A percentile compares a stretch with the other conserved stretches of the same genome.
Evolutionary conservation across 2,113 vertebrate genomes (phyloP).

Genomic region (Dicaeum eximium): DNA sequence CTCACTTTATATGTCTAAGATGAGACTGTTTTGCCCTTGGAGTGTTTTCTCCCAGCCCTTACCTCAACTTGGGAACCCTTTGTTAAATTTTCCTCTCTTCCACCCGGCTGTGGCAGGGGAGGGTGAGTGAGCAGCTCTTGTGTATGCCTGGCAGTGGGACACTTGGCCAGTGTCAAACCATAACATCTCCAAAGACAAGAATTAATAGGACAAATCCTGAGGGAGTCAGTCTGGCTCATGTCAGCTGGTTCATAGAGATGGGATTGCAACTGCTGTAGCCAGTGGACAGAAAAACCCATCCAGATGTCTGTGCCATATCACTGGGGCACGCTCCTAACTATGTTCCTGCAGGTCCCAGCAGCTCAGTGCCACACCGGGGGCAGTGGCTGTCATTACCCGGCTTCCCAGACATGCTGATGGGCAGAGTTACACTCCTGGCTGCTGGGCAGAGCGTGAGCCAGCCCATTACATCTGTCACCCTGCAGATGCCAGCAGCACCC

Average conservation of each 20-base stretch:
- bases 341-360: neutral
- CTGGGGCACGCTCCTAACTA: neutral
- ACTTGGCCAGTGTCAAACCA: neutral
- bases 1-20: neutral
- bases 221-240: neutral
- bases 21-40: neutral
- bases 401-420: no score
- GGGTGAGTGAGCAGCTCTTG: accelerated
- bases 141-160: neutral
- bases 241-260: neutral
- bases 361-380: neutral
- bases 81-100: neutral
- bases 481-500: neutral
- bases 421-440: accelerated
- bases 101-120: neutral
- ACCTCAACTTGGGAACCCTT: neutral
- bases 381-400: neutral
- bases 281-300: neutral
- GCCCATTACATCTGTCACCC: accelerated
- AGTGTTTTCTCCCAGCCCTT: neutral
- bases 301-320: neutral
- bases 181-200: neutral
- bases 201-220: neutral
- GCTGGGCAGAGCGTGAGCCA: accelerated
- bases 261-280: neutral